Conservation (phyloP, 2,113 vertebrate genomes). For the Shinisaurus crocodilurus region DNA sequence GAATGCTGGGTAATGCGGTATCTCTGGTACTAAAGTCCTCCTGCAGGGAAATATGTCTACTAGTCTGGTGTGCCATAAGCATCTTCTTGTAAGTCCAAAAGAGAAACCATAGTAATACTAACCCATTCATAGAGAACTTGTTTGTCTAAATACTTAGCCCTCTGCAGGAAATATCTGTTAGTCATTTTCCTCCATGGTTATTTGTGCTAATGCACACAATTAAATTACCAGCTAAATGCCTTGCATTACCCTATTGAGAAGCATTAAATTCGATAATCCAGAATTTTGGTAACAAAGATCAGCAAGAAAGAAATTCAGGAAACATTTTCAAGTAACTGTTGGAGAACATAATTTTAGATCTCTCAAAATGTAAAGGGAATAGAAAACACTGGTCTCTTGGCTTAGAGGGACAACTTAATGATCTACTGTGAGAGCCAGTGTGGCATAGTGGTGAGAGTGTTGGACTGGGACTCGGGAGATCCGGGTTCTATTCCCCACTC, state of each 20-base stretch:
- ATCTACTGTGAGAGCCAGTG: no score
- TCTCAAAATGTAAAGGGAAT: no score
- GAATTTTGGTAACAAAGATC: not conserved
- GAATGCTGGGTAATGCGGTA: no score
- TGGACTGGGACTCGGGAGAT: no score
- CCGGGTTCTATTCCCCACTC: no score
- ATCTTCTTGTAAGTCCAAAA: not conserved
- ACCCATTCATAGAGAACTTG: not conserved
- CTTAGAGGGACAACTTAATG: not conserved
- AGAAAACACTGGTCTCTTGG: no score
- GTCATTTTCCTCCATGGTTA: not conserved
- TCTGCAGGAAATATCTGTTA: not conserved
- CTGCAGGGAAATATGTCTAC: not conserved
- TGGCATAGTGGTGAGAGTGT: no score
- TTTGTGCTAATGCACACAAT: not conserved
- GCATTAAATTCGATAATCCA: not conserved
- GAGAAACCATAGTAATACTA: not conserved
- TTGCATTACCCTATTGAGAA: conserved; percentile 29
- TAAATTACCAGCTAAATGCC: not conserved
- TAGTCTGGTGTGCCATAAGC: not conserved
- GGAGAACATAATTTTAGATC: not conserved
- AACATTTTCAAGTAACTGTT: not conserved
- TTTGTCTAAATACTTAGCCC: not conserved
- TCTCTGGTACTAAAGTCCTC: no score
- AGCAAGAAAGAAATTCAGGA: not conserved